Percentiles rank a stretch among this genome's conserved stretches.
Evolutionary conservation across 2,888 invertebrate species (phyloP).

Genomic region (Aspidiotus destructor): DNA sequence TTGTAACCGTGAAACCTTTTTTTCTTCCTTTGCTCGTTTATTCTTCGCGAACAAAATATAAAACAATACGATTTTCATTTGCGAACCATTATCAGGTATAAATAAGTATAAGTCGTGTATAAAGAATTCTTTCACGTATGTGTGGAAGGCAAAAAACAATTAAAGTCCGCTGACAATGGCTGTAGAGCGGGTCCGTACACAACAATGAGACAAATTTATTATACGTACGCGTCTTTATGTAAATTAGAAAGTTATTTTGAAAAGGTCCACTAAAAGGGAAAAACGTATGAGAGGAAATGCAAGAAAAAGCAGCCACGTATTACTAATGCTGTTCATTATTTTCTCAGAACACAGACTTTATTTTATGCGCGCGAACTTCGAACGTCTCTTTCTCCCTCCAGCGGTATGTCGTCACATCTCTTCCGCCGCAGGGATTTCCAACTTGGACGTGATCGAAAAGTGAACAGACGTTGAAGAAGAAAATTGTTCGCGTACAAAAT

Average conservation of each 20-base stretch:
- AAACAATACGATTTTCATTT: neutral
- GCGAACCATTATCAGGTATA: constrained; percentile 15
- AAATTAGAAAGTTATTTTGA: constrained; percentile 29
- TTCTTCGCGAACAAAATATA: neutral
- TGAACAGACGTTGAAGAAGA: no score
- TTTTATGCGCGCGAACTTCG: no score
- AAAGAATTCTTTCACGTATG: constrained; percentile 8
- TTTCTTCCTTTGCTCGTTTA: neutral
- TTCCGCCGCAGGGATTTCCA: no score
- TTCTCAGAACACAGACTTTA: neutral
- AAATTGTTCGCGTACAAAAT: no score
- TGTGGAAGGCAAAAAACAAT: constrained; percentile 19
- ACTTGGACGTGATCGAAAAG: no score
- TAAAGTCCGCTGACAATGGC: constrained; percentile 28
- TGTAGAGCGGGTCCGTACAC: constrained; percentile 21
- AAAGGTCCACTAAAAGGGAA: constrained; percentile 15
- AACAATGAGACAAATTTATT: constrained; percentile 32
- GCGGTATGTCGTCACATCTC: no score
- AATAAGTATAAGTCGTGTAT: neutral
- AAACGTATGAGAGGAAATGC: constrained; percentile 21
- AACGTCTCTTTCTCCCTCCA: no score
- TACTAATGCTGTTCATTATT: constrained; percentile 24
- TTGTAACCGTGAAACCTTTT: neutral
- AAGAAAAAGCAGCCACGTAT: constrained; percentile 29
- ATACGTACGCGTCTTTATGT: constrained; percentile 22